phyloP scores from a whole-genome alignment of 2,797 vertebrate species.

The Manis pentadactyla region DNA sequence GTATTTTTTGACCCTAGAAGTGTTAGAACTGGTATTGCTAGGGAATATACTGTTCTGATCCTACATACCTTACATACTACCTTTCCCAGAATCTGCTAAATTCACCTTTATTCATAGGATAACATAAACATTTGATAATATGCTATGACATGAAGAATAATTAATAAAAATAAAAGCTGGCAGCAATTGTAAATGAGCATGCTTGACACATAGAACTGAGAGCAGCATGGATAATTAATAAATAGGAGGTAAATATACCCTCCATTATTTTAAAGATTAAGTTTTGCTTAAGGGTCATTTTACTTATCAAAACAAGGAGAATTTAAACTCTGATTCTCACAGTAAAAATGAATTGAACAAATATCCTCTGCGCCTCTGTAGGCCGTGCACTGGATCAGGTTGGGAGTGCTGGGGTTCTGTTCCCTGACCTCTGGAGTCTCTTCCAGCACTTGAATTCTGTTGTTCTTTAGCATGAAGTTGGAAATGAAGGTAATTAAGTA shows the following conservation, averaged over 20 bases:
- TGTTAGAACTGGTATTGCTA: neutral
- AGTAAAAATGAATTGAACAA: neutral
- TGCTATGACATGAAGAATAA: neutral
- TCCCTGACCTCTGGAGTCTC: neutral
- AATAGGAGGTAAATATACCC: neutral
- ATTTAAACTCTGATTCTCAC: neutral
- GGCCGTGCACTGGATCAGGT: neutral
- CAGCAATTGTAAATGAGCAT: neutral
- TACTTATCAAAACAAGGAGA: constrained; percentile 10
- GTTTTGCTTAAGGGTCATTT: neutral
- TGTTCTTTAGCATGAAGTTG: constrained; percentile 11
- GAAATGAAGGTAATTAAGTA: constrained; percentile 44
- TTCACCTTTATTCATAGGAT: neutral
- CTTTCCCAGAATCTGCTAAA: neutral
- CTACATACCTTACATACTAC: neutral
- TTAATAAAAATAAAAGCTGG: neutral
- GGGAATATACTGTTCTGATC: neutral
- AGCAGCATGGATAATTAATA: neutral
- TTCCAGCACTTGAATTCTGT: neutral
- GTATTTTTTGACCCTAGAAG: neutral
- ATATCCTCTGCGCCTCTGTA: neutral
- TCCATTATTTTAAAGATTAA: neutral
- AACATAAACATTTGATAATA: neutral
- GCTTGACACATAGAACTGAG: neutral
- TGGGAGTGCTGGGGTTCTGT: neutral